phyloP scores from a whole-genome alignment of 1,140 invertebrate species.

The Bombus balteatus region DNA sequence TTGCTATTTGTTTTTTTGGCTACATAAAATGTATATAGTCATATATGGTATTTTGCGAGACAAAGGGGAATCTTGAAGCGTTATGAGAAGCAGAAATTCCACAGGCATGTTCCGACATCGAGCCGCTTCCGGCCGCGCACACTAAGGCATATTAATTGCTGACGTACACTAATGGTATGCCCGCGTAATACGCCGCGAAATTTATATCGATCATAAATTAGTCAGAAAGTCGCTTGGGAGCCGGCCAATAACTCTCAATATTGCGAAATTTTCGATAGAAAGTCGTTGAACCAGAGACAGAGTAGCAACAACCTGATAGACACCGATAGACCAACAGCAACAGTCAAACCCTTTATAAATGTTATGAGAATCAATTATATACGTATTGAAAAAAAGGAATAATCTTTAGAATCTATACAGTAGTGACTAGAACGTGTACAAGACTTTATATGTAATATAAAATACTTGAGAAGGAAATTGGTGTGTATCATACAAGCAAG shows the following conservation, averaged over 20 bases:
- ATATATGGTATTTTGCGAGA: background rate
- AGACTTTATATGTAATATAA: no score
- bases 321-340: background rate
- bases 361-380: background rate
- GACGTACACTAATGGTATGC: constrained; percentile 59
- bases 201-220: constrained; percentile 66
- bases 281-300: background rate
- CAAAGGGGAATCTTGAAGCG: background rate
- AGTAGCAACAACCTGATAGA: background rate
- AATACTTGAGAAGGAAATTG: background rate
- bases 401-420: background rate
- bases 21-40: background rate
- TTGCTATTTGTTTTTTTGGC: background rate
- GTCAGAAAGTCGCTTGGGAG: constrained; percentile 29
- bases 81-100: background rate
- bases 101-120: background rate
- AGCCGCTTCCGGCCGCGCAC: constrained; percentile 21
- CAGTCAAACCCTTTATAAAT: background rate
- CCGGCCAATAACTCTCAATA: constrained; percentile 30
- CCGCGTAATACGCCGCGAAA: constrained; percentile 49
- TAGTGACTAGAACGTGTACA: background rate
- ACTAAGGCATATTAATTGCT: constrained; percentile 64
- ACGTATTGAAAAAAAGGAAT: background rate
- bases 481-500: background rate
- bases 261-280: background rate